These are phyloP conservation scores for Agriopis marginaria DNA, from an alignment of 2,888 invertebrate genomes.

Conservation along the genomic window DNA sequence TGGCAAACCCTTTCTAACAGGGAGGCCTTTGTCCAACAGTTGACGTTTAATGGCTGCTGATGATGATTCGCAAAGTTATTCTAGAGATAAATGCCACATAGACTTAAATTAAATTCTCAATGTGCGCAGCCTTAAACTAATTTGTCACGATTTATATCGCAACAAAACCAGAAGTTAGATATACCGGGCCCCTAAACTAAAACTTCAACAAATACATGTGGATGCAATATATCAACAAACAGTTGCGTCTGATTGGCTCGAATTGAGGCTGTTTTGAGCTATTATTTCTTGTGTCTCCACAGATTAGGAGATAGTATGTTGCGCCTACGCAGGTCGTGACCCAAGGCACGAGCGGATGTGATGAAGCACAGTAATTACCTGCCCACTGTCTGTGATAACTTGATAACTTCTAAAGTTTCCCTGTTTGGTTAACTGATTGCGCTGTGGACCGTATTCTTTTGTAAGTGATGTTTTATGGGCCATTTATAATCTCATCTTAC, in stretches of 20 bases:
- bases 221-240: slow-evolving; percentile 65
- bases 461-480: slow-evolving; percentile 28
- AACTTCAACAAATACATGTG: slow-evolving; percentile 64
- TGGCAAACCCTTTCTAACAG: too few species aligned
- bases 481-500: slow-evolving; percentile 29
- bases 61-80: too few species aligned
- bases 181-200: slow-evolving; percentile 57
- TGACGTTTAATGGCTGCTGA: too few species aligned
- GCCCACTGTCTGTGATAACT: slow-evolving; percentile 47
- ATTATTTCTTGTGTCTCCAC: slow-evolving; percentile 26
- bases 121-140: slow-evolving; percentile 24
- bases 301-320: slow-evolving; percentile 55
- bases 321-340: slow-evolving; percentile 74
- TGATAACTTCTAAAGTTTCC: slow-evolving; percentile 42
- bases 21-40: too few species aligned
- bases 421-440: slow-evolving; percentile 38
- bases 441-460: slow-evolving; percentile 27
- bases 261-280: slow-evolving; percentile 40
- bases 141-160: slow-evolving; percentile 37
- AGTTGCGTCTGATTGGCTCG: slow-evolving; percentile 42
- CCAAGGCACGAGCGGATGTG: slow-evolving; percentile 61
- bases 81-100: too few species aligned
- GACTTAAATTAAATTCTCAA: slow-evolving; percentile 9
- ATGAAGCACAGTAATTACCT: slow-evolving; percentile 46
- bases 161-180: slow-evolving; percentile 42